These are phyloP conservation scores for Steatocranus sp. DNA, from an alignment of 2,797 vertebrate species.

Conservation along the genomic window DNA sequence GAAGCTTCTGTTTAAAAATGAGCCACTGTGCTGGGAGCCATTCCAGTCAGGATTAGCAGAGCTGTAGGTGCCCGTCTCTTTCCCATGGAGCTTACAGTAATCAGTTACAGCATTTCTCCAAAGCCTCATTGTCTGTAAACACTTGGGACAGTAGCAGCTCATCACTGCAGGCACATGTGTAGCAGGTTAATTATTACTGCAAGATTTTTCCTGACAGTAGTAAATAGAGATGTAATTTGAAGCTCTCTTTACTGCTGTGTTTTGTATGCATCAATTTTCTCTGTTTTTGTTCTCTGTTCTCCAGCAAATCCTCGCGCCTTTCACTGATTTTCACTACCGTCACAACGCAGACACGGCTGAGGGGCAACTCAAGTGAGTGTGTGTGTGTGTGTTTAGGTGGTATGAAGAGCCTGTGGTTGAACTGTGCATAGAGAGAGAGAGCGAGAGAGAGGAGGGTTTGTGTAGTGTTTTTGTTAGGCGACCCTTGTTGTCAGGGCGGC, in stretches of 20 bases:
- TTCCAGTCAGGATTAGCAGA: conserved; percentile 28
- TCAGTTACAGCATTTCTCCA: conserved; percentile 30
- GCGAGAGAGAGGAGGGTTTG: conserved; percentile 10
- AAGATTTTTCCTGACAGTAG: not conserved
- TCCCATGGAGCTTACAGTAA: conserved; percentile 56
- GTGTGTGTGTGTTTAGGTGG: not conserved
- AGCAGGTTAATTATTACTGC: not conserved
- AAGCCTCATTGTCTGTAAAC: conserved; percentile 46
- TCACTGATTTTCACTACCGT: conserved; percentile 99
- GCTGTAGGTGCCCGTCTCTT: conserved; percentile 13
- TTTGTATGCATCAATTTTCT: not conserved
- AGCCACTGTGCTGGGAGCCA: conserved; percentile 6
- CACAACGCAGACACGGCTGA: conserved; percentile 96
- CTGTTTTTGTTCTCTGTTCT: conserved; percentile 41
- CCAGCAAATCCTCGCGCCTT: conserved; percentile 97
- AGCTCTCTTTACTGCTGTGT: not conserved
- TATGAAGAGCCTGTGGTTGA: not conserved
- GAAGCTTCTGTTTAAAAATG: conserved; percentile 5
- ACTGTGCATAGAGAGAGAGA: not conserved
- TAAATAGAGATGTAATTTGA: not conserved
- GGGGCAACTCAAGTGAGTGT: conserved; percentile 95
- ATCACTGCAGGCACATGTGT: not conserved
- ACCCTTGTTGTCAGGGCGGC: conserved; percentile 15
- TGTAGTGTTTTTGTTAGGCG: conserved; percentile 31
- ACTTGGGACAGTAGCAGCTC: conserved; percentile 2